Base-by-base conservation (phyloP, 1,140 invertebrate species). In the Goniozus legneri region DNA sequence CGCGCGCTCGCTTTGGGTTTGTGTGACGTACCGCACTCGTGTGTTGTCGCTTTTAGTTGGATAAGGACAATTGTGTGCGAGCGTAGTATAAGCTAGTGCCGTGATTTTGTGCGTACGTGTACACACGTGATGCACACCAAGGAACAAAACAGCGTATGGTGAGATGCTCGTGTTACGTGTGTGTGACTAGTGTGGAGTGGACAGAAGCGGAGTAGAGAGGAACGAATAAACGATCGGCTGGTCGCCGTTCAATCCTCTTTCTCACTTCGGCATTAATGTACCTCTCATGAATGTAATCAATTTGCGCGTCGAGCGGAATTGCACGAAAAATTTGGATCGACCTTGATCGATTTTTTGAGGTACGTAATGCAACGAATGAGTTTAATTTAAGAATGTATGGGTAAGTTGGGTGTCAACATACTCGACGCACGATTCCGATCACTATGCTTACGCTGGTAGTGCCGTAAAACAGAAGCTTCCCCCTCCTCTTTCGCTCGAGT, bases 271-370 rank as follows among this genome's bases (percentile, higher is more conserved):
- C n/a, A n/a, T n/a, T n/a, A n/a, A n/a, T n/a, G n/a, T n/a, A n/a
- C n/a, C n/a, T n/a, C n/a, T n/a, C n/a, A n/a, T n/a, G n/a, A n/a
- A 41, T 52, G 56, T 49, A 50, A 54, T 56, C 41, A 53, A 51
- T 49, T 61, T 50, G 55, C 51, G 50, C 58, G 56, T 58, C 58
- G 50, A 58, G 41, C 60, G 53, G 52, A 27, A 27, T 27, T 27
- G 10, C 24, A 10, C 24, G 24, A 27, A 27, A 6, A 10, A 27
- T 10, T 4, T 27, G 24, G 24, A 10, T 6, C 24, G 24, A 27
- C 24, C 24, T 27, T 27, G 24, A 27, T 4, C n/a, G n/a, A n/a
- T n/a, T n/a, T n/a, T n/a, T n/a, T n/a, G n/a, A n/a, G n/a, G n/a
- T n/a, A n/a, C n/a, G n/a, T n/a, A n/a, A n/a, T n/a, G n/a, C n/a